Evolutionary conservation across 2,113 vertebrate genomes (phyloP).

Genomic region (Scopus umbretta): DNA sequence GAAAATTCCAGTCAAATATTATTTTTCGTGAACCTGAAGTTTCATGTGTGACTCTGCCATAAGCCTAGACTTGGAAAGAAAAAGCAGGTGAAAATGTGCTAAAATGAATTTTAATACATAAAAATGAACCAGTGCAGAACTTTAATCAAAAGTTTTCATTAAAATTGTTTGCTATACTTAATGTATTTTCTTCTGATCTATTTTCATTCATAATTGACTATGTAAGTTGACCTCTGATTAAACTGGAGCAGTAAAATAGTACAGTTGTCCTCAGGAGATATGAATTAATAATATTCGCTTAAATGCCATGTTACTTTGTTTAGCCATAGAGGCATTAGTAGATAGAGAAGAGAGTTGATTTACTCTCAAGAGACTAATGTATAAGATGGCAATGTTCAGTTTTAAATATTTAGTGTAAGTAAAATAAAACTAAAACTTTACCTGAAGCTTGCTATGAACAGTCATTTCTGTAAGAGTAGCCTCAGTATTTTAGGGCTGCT

Average conservation of each 20-base stretch:
- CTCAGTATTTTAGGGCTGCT: neutral
- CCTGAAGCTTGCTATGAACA: neutral
- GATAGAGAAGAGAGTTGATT: neutral
- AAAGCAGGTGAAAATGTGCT: neutral
- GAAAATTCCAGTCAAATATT: neutral
- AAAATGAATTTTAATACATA: neutral
- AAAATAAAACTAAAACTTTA: neutral
- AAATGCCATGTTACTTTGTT: slow-evolving; percentile 12
- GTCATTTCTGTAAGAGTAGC: neutral
- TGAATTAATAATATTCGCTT: slow-evolving; percentile 30
- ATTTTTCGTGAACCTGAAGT: neutral
- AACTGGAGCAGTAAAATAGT: slow-evolving; percentile 28
- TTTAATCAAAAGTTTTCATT: neutral
- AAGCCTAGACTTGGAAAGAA: neutral
- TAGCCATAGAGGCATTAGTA: neutral
- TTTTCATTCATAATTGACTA: neutral
- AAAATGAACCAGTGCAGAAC: neutral
- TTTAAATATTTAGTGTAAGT: neutral
- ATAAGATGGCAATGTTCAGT: neutral
- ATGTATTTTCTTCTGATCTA: neutral
- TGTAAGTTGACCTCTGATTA: neutral
- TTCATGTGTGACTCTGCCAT: neutral
- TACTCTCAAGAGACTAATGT: neutral
- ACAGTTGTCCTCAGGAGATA: neutral
- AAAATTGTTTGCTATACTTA: neutral